Percentiles rank a stretch among this genome's conserved stretches.
Conservation (phyloP, 2,888 invertebrate species). For the Quadriops clusia region DNA sequence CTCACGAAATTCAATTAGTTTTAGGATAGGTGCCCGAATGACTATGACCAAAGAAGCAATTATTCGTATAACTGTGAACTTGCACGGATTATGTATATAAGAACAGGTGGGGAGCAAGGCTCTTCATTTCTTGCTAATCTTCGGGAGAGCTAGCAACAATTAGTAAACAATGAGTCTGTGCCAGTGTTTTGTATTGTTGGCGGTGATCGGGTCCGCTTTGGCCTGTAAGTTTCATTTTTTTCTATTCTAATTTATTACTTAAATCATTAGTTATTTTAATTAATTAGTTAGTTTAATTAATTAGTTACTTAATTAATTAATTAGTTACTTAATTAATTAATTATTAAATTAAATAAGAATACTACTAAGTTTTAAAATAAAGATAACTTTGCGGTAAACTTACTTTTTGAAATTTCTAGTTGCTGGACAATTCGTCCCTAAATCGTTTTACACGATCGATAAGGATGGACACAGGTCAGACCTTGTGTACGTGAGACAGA, state of each 20-base stretch:
- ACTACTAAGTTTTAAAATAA: neutral
- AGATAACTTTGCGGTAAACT: neutral
- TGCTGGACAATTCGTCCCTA: slow-evolving; percentile 46
- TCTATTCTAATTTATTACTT: neutral
- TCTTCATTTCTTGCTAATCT: no score
- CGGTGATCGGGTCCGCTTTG: slow-evolving; percentile 7
- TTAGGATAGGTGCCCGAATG: no score
- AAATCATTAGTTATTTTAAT: neutral
- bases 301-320: neutral
- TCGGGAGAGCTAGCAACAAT: no score
- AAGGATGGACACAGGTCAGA: slow-evolving; percentile 43
- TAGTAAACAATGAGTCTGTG: slow-evolving; percentile 11
- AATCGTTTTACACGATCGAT: slow-evolving; percentile 47
- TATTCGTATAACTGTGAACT: no score
- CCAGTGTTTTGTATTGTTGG: slow-evolving; percentile 10
- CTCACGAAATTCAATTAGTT: no score
- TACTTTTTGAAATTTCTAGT: slow-evolving; percentile 34
- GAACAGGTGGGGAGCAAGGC: no score
- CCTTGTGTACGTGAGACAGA: slow-evolving; percentile 22
- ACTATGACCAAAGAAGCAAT: no score
- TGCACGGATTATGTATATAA: no score
- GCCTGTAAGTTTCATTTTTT: slow-evolving; percentile 11
- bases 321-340: slow-evolving; percentile 1
- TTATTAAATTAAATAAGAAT: neutral
- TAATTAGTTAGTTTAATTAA: neutral